phyloP scores from a whole-genome alignment of 2,888 invertebrate genomes.

The Epirrita christyi region DNA sequence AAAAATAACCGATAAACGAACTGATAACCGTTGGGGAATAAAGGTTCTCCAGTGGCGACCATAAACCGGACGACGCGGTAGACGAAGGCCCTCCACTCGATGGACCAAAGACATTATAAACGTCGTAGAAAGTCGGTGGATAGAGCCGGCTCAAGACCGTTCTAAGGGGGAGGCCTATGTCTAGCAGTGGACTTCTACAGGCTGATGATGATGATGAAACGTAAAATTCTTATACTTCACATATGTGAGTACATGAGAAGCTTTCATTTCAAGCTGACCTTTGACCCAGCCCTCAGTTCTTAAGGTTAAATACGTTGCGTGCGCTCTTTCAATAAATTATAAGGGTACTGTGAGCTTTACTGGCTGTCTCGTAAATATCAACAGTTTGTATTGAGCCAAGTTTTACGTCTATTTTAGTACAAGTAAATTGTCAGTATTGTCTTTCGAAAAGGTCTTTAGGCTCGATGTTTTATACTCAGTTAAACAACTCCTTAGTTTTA shows the following conservation, averaged over 20 bases:
- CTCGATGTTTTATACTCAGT: slow-evolving; percentile 17
- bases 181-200: too few species aligned
- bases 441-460: not conserved
- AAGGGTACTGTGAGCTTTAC: slow-evolving; percentile 20
- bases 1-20: too few species aligned
- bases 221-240: too few species aligned
- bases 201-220: too few species aligned
- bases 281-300: slow-evolving; percentile 5
- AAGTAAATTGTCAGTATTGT: slow-evolving; percentile 12
- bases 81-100: too few species aligned
- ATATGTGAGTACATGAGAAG: not conserved
- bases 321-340: slow-evolving; percentile 20
- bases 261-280: not conserved
- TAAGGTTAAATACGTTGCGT: slow-evolving; percentile 21
- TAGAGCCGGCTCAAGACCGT: too few species aligned
- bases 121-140: too few species aligned
- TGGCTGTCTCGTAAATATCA: slow-evolving; percentile 28
- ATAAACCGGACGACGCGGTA: too few species aligned
- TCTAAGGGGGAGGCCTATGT: too few species aligned
- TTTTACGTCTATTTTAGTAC: slow-evolving; percentile 22
- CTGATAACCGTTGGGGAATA: too few species aligned
- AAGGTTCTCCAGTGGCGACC: too few species aligned
- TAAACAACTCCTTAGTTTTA: slow-evolving; percentile 9
- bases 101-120: too few species aligned
- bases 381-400: slow-evolving; percentile 16